phyloP scores from a whole-genome alignment of 2,797 vertebrate genomes.

The Lemur catta region DNA sequence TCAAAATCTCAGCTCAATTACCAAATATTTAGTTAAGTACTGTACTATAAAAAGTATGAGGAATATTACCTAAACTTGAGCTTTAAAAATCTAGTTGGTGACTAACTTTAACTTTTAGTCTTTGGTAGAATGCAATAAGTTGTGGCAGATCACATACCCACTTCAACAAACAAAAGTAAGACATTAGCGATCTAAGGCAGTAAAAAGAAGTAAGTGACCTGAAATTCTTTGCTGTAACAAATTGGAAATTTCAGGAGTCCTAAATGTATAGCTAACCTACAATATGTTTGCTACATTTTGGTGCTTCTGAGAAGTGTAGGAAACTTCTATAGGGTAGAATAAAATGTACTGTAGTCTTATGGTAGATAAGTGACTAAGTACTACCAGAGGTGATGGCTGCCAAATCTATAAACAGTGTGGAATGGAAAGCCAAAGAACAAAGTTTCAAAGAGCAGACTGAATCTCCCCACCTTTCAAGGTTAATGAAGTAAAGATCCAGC shows the following conservation, averaged over 20 bases:
- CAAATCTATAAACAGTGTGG: neutral
- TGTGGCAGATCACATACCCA: neutral
- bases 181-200: neutral
- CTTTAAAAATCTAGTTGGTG: neutral
- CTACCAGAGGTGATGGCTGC: neutral
- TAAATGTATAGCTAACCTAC: neutral
- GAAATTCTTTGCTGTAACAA: neutral
- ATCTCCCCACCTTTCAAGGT: neutral
- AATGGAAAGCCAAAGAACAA: neutral
- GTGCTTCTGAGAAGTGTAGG: neutral
- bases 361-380: neutral
- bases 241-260: neutral
- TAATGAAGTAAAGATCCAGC: neutral
- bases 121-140: neutral
- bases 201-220: neutral
- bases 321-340: neutral
- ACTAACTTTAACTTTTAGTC: neutral
- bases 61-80: neutral
- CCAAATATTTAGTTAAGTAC: neutral
- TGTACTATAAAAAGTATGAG: neutral
- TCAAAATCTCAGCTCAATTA: neutral
- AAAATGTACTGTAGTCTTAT: neutral
- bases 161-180: neutral
- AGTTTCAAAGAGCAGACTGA: neutral
- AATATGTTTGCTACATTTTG: neutral